Evolutionary conservation across 1,140 invertebrate genomes (phyloP).

Genomic region (Proales similis): DNA sequence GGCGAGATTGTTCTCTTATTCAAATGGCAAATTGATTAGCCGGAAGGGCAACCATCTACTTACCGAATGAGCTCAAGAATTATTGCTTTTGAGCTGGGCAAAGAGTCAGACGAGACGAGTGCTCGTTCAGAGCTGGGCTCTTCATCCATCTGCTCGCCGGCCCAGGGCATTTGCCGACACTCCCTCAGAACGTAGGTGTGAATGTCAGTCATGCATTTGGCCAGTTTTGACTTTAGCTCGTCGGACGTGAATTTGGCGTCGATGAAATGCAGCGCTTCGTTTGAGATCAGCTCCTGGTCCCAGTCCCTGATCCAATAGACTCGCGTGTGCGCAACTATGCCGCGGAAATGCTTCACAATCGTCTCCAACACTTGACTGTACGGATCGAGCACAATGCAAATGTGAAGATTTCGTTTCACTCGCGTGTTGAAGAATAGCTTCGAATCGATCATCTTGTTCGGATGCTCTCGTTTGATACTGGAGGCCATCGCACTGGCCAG

Average conservation of each 20-base stretch:
- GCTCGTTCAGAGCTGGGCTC: too few species aligned
- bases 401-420: slow-evolving; percentile 51
- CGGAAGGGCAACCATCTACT: too few species aligned
- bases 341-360: slow-evolving; percentile 49
- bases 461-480: slow-evolving; percentile 49
- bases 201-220: slow-evolving; percentile 49
- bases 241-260: slow-evolving; percentile 8
- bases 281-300: slow-evolving; percentile 47
- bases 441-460: slow-evolving; percentile 46
- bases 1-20: too few species aligned
- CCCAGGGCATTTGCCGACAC: slow-evolving; percentile 50
- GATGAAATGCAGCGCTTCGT: slow-evolving; percentile 49
- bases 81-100: too few species aligned
- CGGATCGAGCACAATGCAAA: slow-evolving; percentile 49
- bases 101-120: too few species aligned
- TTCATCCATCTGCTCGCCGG: too few species aligned
- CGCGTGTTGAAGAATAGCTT: slow-evolving; percentile 51
- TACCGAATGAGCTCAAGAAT: too few species aligned
- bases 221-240: slow-evolving; percentile 45
- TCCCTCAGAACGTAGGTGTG: slow-evolving; percentile 50
- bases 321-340: slow-evolving; percentile 49
- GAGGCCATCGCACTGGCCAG: slow-evolving; percentile 49
- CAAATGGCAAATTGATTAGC: too few species aligned
- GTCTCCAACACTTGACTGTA: slow-evolving; percentile 44
- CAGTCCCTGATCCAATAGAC: slow-evolving; percentile 53